phyloP scores from a whole-genome alignment of 2,797 vertebrate genomes.

The Silurus aristotelis region DNA sequence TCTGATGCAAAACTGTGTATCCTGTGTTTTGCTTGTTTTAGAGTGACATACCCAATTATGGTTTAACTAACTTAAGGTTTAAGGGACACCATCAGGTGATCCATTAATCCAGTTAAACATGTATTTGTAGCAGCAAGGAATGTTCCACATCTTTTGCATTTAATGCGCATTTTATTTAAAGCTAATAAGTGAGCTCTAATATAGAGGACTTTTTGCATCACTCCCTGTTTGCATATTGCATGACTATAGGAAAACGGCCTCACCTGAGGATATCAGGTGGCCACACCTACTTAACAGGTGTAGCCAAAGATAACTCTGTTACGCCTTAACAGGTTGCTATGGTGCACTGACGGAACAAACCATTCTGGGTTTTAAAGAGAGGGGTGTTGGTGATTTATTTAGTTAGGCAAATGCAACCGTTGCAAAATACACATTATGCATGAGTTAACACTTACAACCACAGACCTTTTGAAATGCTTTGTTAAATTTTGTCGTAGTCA shows the following conservation, averaged over 20 bases:
- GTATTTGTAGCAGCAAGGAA: not conserved
- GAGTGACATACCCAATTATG: not conserved
- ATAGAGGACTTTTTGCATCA: not conserved
- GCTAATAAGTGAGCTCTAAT: not conserved
- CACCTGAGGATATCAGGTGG: conserved; percentile 56
- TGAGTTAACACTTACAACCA: not conserved
- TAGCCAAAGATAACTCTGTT: conserved; percentile 56
- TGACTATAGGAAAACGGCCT: conserved; percentile 40
- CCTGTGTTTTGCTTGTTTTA: not conserved
- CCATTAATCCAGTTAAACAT: not conserved
- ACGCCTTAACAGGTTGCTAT: conserved; percentile 62
- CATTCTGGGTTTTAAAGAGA: conserved; percentile 56
- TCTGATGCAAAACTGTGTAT: not conserved
- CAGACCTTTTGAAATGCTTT: not conserved
- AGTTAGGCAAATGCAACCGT: not conserved
- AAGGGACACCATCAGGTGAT: not conserved
- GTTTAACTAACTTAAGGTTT: not conserved
- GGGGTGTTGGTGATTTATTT: conserved; percentile 18
- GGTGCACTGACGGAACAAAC: conserved; percentile 64
- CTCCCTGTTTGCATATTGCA: conserved; percentile 32
- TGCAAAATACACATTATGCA: not conserved
- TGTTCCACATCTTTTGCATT: not conserved
- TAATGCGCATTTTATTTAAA: not conserved
- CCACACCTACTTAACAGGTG: conserved; percentile 71
- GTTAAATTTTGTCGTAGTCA: not conserved